Base-by-base conservation (phyloP, 2,888 invertebrate species). In the Julus scandinavius region DNA sequence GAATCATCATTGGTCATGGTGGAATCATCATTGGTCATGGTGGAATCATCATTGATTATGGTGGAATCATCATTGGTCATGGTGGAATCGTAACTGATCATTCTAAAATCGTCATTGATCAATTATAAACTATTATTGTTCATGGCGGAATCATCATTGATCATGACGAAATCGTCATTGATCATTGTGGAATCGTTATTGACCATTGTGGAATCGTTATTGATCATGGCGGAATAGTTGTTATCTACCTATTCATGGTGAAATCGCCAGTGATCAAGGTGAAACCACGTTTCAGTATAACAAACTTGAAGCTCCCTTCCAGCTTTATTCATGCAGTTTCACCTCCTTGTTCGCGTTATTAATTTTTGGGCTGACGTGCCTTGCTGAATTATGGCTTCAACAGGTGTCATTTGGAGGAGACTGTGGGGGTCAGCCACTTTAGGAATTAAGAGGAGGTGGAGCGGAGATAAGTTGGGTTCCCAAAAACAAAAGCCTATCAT, bases 401-500 rank as follows among this genome's bases (percentile, higher is more conserved):
- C 80, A 80, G 80, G 80, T 80, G 80, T 80, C 80, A 80, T 38
- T 80, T 80, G 38, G 80, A 38, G 80, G 80, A 80, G 29, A 80
- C 38, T 80, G 13, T 20, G 80, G 80, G 41, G 80, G 80, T 80
- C 80, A 80, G 80, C 80, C 80, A 80, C 80, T 80, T 5, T 20
- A 7, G 80, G 80, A 80, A 80, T 80, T 80, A 80, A 80, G 80
- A 80, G 38, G 80, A 80, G 80, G 80, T 80, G 80, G 80, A 80
- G 80, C 80, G 80, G 80, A 80, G 80, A 80, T 80, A 80, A 80
- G 20, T 80, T 38, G 80, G 80, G 80, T 29, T 80, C 80, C 80
- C 80, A 80, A 80, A 29, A 80, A 80, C 80, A 80, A 80, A 80
- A 80, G 80, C 80, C 80, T 80, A 80, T 80, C 80, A 80, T 80